A percentile compares a stretch with the other conserved stretches of the same genome.
Conservation (phyloP, 2,113 vertebrate species). For the Phrynocephalus versicolor region DNA sequence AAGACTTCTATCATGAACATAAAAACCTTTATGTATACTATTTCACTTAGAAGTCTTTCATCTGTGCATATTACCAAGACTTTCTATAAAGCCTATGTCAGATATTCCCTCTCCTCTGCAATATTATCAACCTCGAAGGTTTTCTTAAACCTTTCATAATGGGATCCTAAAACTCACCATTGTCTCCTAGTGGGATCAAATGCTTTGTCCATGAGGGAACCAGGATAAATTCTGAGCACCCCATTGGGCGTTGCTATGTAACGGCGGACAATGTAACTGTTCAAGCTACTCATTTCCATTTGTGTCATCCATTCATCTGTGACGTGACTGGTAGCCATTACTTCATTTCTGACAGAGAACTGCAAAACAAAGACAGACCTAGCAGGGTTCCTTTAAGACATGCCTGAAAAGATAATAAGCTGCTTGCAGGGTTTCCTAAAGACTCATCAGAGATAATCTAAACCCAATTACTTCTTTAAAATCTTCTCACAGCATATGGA, state of each 20-base stretch:
- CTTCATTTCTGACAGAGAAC: constrained; percentile 99
- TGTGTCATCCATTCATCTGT: constrained; percentile 99
- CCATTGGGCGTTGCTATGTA: constrained; percentile 99
- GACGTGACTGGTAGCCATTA: constrained; percentile 99
- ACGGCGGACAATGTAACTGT: constrained; percentile 99
- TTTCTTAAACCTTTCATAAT: constrained; percentile 55
- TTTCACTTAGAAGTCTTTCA: constrained; percentile 11
- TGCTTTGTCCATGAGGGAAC: constrained; percentile 99
- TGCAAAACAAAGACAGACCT: constrained; percentile 78
- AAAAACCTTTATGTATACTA: background rate
- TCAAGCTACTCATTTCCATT: constrained; percentile 98
- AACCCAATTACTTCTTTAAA: constrained; percentile 66
- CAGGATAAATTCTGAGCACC: constrained; percentile 98
- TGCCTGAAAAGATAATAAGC: constrained; percentile 68
- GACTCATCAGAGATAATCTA: constrained; percentile 62
- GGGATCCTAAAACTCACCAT: constrained; percentile 86
- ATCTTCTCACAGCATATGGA: constrained; percentile 61
- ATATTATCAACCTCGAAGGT: constrained; percentile 47
- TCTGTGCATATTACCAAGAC: background rate
- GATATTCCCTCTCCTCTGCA: constrained; percentile 31
- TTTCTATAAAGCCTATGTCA: background rate
- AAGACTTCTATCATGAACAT: background rate
- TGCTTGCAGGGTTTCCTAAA: constrained; percentile 64
- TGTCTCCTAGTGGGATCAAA: constrained; percentile 99
- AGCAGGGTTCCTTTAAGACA: constrained; percentile 75